Evolutionary conservation across 1,140 invertebrate species (phyloP), one percentile per base, ranked within the genome.

Genomic region (Drosophila mauritiana): DNA sequence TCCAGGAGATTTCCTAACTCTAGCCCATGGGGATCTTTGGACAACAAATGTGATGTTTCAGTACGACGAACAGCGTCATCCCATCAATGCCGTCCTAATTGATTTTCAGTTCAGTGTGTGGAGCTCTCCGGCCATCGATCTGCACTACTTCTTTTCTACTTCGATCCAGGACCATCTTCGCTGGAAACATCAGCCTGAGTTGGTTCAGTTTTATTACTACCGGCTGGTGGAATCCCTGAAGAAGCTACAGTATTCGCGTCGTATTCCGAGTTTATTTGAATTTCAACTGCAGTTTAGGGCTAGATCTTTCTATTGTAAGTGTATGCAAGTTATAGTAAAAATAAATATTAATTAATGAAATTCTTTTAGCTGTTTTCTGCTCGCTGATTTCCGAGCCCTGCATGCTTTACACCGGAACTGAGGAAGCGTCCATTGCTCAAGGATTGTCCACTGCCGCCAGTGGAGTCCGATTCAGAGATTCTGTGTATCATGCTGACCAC

Each of bases 21-120:
- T 95, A 15, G 94, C 93, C 70, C 95, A 95, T 51, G 95, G 95
- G 0, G 95, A 96, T 86, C 92, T 93, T 10, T 95, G 95, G 95
- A 91, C 94, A 0, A 95, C 95, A 51, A 96, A 96, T 62, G 93
- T 95, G 70, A 86, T 96, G 74, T 95, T 95, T 78, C 92, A 93
- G 13, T 95, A 95, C 62, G 88, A 94, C 56, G 62, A 13, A 2
- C 0, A 43, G 2, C 49, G 51, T 34, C 67, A 53, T 4, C 68
- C 74, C 0, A 53, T 51, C 4, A 91, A 92, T 68, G 64, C 72
- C 49, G 72, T 90, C 10, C 65, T 91, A 1, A 90, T 92, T 27
- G 91, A 92, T 15, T 67, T 67, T 8, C 63, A 67, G 58, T 67
- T 67, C 13, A 67, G 58, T 11, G 63, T 67, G 0, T 67, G 63